A percentile compares a stretch with the other conserved stretches of the same genome.
phyloP scores from a whole-genome alignment of 53 echinoderm and acorn worm species.

The Holothuria scabra region DNA sequence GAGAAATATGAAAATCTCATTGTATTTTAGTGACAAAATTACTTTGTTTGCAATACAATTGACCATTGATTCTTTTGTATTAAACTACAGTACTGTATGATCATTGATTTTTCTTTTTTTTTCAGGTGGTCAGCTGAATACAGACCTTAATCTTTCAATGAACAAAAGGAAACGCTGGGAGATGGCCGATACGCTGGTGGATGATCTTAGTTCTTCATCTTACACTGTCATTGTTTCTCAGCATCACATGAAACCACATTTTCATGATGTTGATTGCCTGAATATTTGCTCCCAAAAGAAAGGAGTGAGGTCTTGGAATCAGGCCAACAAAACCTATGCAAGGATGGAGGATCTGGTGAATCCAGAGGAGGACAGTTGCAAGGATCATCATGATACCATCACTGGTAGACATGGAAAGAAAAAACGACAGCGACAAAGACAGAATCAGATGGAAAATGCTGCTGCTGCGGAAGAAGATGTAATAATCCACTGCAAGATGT shows the following conservation, averaged over 20 bases:
- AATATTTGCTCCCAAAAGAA: conserved; percentile 18
- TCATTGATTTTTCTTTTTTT: background rate
- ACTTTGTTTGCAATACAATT: too few relatives aligned
- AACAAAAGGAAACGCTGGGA: conserved; percentile 38
- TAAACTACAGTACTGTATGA: background rate
- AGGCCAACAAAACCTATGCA: background rate
- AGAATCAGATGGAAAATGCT: background rate
- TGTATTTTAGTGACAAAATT: too few relatives aligned
- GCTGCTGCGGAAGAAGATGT: background rate
- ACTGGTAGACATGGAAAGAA: background rate
- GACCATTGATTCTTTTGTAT: background rate
- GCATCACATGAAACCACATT: conserved; percentile 28
- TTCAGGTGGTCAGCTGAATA: background rate
- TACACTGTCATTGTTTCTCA: conserved; percentile 14
- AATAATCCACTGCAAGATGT: conserved; percentile 4
- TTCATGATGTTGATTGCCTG: background rate
- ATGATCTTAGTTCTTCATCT: background rate
- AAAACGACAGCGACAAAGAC: background rate
- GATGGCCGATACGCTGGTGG: background rate
- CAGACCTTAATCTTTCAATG: conserved; percentile 30
- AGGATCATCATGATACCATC: too few relatives aligned
- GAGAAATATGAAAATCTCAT: too few relatives aligned
- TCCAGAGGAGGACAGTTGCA: background rate
- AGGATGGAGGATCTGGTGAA: conserved; percentile 7
- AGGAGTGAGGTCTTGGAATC: background rate